These are phyloP conservation scores for Bradynema listronoti DNA, from an alignment of 1,140 invertebrate genomes.

Conservation along the genomic window DNA sequence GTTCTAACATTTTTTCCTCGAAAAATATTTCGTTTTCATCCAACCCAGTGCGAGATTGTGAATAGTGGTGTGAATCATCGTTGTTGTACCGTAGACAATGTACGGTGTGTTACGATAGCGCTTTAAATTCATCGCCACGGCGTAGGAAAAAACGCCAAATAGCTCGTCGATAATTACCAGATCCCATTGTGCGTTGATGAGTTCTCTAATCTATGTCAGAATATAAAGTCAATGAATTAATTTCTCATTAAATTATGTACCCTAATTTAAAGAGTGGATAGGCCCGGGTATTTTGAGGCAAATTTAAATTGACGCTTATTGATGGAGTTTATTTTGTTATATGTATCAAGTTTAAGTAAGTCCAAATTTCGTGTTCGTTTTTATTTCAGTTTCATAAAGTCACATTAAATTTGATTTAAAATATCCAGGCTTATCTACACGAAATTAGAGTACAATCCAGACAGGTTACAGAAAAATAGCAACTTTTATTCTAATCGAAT, in stretches of 20 bases:
- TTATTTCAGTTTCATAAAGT: too few species aligned
- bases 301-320: conserved; percentile 5
- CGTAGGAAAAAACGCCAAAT: conserved; percentile 22
- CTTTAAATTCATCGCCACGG: conserved; percentile 24
- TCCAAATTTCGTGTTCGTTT: conserved; percentile 12
- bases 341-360: conserved; percentile 2
- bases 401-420: too few species aligned
- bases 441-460: too few species aligned
- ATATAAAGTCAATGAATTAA: background rate
- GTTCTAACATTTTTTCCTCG: background rate
- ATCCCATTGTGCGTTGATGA: conserved; percentile 29
- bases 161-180: conserved; percentile 21
- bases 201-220: conserved; percentile 17
- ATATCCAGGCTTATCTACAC: too few species aligned
- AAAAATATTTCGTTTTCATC: conserved; percentile 9
- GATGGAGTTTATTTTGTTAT: background rate
- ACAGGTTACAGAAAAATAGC: too few species aligned
- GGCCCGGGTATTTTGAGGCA: too few species aligned
- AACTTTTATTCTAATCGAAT: too few species aligned
- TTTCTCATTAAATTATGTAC: background rate
- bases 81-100: conserved; percentile 24
- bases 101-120: conserved; percentile 16
- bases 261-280: too few species aligned
- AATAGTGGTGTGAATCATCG: conserved; percentile 13
- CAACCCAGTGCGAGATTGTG: conserved; percentile 9